Conservation (phyloP, 1,140 invertebrate species). For the Chionoecetes opilio region DNA sequence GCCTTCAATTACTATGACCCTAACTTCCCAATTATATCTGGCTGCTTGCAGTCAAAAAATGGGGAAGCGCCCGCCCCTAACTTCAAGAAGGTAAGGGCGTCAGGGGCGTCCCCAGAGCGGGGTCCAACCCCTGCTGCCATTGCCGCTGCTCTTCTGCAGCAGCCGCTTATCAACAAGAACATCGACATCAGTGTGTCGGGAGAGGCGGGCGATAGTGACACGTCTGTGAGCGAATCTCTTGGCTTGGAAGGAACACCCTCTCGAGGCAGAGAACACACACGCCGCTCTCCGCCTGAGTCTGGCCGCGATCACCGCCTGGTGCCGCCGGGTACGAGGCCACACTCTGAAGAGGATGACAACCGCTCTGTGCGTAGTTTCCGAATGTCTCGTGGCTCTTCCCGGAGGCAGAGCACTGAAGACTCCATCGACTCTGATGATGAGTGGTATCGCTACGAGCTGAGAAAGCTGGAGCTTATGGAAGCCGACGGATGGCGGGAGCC, state of each 20-base stretch:
- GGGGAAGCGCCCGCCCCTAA: conserved; percentile 81
- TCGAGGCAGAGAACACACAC: conserved; percentile 70
- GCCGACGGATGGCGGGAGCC: conserved; percentile 88
- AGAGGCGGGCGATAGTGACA: conserved; percentile 81
- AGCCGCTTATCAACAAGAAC: conserved; percentile 73
- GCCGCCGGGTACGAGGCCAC: conserved; percentile 86
- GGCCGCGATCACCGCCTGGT: conserved; percentile 86
- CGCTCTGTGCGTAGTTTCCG: conserved; percentile 93
- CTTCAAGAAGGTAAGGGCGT: conserved; percentile 58
- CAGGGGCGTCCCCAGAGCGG: conserved; percentile 41
- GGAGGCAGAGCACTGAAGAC: conserved; percentile 95
- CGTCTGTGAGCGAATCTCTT: conserved; percentile 78
- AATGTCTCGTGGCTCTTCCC: conserved; percentile 92
- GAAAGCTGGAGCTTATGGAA: conserved; percentile 93
- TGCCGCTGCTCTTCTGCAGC: conserved; percentile 68
- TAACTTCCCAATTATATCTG: conserved; percentile 72
- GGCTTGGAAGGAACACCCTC: conserved; percentile 71
- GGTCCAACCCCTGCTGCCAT: conserved; percentile 52
- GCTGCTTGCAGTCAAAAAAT: conserved; percentile 79
- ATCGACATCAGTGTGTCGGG: conserved; percentile 80
- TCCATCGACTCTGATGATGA: conserved; percentile 97
- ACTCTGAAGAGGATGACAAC: conserved; percentile 91
- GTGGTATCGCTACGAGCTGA: conserved; percentile 95
- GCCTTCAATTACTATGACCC: conserved; percentile 72
- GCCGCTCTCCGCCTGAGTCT: conserved; percentile 79